phyloP scores from a whole-genome alignment of 2,888 invertebrate species.

The Daptonema setosum region DNA sequence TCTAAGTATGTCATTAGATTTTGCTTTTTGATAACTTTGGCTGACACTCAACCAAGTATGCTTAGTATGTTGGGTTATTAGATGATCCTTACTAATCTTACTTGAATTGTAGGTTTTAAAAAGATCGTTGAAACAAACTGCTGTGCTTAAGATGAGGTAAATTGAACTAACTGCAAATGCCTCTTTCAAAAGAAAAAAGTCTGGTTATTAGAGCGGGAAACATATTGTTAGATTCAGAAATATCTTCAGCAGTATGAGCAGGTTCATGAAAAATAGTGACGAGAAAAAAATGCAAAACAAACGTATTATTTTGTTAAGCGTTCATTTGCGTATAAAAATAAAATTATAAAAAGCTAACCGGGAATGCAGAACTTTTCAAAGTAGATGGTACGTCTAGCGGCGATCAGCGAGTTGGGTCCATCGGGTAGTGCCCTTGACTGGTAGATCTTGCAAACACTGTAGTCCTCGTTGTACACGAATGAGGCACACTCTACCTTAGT shows the following conservation, averaged over 20 bases:
- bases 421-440: background rate
- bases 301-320: too few relatives aligned
- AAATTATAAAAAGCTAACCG: constrained; percentile 9
- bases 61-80: too few relatives aligned
- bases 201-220: background rate
- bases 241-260: too few relatives aligned
- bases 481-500: background rate
- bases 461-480: background rate
- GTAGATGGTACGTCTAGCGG: constrained; percentile 14
- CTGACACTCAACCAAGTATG: background rate
- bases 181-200: too few relatives aligned
- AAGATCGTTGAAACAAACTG: too few relatives aligned
- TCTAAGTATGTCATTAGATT: background rate
- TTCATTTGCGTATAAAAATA: background rate
- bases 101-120: too few relatives aligned
- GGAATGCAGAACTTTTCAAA: constrained; percentile 24
- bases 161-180: too few relatives aligned
- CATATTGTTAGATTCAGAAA: background rate
- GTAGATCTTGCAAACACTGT: background rate
- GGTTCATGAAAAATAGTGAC: too few relatives aligned
- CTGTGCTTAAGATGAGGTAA: too few relatives aligned
- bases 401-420: background rate
- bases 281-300: too few relatives aligned
- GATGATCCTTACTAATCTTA: too few relatives aligned
- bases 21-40: too few relatives aligned